Evolutionary conservation across 2,113 vertebrate species (phyloP).

Genomic region (Budorcas taxicolor): DNA sequence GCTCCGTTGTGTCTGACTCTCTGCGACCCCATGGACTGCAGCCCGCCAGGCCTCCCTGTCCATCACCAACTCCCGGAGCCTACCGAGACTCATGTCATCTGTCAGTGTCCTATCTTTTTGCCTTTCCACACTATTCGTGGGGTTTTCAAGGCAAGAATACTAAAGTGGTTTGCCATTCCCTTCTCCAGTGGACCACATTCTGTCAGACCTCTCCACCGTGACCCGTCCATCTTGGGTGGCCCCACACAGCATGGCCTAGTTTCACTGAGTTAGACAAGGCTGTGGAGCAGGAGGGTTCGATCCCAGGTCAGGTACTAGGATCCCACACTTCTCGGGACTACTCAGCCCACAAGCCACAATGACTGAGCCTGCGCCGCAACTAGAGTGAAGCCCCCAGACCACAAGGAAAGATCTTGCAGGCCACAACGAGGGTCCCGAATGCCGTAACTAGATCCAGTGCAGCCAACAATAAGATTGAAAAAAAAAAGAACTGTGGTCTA

Average conservation of each 20-base stretch:
- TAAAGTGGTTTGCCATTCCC: too few relatives aligned
- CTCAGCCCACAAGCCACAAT: background rate
- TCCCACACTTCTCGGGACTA: background rate
- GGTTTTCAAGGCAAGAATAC: too few relatives aligned
- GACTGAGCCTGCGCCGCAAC: background rate
- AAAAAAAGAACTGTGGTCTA: background rate
- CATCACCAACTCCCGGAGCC: background rate
- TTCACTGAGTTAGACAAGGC: too few relatives aligned
- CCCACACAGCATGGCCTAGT: too few relatives aligned
- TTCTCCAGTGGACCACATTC: too few relatives aligned
- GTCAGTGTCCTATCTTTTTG: too few relatives aligned
- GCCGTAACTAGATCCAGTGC: background rate
- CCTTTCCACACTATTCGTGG: too few relatives aligned
- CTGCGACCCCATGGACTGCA: background rate
- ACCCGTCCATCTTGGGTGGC: too few relatives aligned
- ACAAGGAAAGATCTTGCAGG: background rate
- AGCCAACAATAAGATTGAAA: background rate
- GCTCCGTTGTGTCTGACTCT: background rate
- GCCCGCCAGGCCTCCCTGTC: background rate
- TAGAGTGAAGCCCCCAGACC: background rate
- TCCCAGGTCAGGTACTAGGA: background rate
- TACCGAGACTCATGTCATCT: background rate
- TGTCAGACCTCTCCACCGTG: too few relatives aligned
- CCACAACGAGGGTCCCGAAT: rapidly evolving
- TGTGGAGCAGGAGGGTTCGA: background rate